phyloP scores from a whole-genome alignment of 2,113 vertebrate genomes.

The Anoura caudifer region DNA sequence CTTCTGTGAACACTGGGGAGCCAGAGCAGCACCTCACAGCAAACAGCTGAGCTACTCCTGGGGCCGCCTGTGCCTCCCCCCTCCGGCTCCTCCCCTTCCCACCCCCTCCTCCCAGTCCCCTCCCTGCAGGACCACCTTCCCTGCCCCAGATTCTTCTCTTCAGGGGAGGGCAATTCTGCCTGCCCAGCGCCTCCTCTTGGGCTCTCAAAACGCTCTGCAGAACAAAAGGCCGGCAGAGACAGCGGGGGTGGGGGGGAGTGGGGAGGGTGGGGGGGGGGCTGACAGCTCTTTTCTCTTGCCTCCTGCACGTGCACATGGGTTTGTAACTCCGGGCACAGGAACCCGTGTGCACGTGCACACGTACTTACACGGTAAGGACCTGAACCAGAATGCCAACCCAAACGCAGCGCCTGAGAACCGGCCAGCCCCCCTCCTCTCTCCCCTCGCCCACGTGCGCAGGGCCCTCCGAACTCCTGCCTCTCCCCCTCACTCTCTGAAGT shows the following conservation, averaged over 20 bases:
- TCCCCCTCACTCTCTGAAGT: not conserved
- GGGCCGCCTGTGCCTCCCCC: fast-evolving
- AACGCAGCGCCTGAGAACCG: not conserved
- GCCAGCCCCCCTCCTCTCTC: not conserved
- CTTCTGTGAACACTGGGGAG: too few relatives aligned
- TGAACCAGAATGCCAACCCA: not conserved
- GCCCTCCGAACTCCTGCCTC: not conserved
- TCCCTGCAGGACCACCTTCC: not conserved
- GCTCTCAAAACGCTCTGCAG: not conserved
- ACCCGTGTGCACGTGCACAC: not conserved
- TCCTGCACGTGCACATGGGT: not conserved
- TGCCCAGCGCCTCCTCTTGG: not conserved
- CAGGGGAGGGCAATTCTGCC: not conserved
- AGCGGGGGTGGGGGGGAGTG: not conserved
- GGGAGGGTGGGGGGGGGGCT: not conserved
- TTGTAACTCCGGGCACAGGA: fast-evolving
- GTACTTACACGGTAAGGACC: not conserved
- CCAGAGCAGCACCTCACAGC: not conserved
- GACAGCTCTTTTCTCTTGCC: not conserved
- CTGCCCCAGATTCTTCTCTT: not conserved
- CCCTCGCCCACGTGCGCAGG: fast-evolving
- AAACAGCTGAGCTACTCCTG: not conserved
- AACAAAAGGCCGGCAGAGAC: not conserved
- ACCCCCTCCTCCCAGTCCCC: fast-evolving
- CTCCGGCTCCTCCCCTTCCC: not conserved